These are phyloP conservation scores for Chymomyza amoena DNA, from an alignment of 2,888 invertebrate species.

Conservation along the genomic window DNA sequence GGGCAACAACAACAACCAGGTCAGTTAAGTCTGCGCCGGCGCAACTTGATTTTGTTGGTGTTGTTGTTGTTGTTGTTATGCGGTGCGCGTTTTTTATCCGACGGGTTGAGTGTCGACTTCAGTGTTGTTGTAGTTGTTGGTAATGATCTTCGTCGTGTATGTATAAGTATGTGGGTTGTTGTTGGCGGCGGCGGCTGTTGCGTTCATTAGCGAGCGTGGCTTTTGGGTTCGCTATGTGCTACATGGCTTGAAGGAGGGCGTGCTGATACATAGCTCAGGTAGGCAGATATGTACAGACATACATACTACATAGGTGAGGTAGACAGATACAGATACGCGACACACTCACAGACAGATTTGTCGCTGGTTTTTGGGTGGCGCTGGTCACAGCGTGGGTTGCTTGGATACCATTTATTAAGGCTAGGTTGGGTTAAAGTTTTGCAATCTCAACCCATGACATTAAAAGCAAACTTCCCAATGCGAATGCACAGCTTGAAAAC, in stretches of 20 bases:
- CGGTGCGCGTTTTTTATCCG: slow-evolving; percentile 11
- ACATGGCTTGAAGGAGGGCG: slow-evolving; percentile 53
- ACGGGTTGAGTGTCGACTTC: slow-evolving; percentile 41
- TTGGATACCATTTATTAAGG: neutral
- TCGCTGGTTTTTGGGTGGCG: neutral
- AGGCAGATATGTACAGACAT: slow-evolving; percentile 24
- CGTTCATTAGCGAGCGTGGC: slow-evolving; percentile 67
- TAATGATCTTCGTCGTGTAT: slow-evolving; percentile 59
- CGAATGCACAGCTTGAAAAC: slow-evolving; percentile 19
- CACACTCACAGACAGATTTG: neutral
- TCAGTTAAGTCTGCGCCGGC: slow-evolving; percentile 40
- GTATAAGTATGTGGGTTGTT: slow-evolving; percentile 57
- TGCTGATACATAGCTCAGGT: slow-evolving; percentile 66
- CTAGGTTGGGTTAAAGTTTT: neutral
- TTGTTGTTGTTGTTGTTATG: slow-evolving; percentile 2
- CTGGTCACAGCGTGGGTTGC: slow-evolving; percentile 34
- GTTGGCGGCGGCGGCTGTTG: slow-evolving; percentile 57
- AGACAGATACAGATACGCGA: neutral
- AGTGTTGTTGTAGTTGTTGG: slow-evolving; percentile 33
- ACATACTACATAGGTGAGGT: neutral
- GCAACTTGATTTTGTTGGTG: slow-evolving; percentile 5
- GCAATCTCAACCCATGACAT: neutral
- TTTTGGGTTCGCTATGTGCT: slow-evolving; percentile 53
- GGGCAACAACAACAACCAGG: slow-evolving; percentile 19
- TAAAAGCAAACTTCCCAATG: slow-evolving; percentile 1